Conservation (phyloP, 2,113 vertebrate genomes). For the human (Homo sapiens) region DNA sequence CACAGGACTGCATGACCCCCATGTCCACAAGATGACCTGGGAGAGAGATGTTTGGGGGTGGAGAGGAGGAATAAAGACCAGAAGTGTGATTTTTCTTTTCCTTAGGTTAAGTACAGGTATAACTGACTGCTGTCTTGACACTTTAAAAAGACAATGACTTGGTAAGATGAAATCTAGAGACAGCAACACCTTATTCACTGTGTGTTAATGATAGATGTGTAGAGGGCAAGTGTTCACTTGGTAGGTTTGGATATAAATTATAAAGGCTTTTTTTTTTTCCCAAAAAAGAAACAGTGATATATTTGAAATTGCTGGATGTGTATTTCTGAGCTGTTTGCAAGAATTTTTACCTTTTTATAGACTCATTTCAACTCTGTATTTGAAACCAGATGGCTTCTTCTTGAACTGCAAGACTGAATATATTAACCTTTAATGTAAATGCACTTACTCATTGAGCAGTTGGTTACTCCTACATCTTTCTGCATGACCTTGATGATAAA, state of each 20-base stretch:
- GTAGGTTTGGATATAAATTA: constrained; percentile 40
- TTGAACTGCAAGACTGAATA: constrained; percentile 69
- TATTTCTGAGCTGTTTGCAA: constrained; percentile 64
- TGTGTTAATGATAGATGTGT: constrained; percentile 21
- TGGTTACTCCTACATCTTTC: constrained; percentile 65
- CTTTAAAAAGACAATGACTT: background rate
- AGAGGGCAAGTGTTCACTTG: constrained; percentile 52
- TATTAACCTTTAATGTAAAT: constrained; percentile 76
- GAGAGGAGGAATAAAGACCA: background rate
- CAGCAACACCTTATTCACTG: constrained; percentile 27
- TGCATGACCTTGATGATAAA: constrained; percentile 69
- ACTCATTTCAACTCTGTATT: constrained; percentile 65
- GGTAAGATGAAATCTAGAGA: constrained; percentile 33
- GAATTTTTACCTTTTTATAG: constrained; percentile 69
- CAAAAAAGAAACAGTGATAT: constrained; percentile 3
- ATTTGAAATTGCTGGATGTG: constrained; percentile 56
- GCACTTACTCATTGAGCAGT: constrained; percentile 43
- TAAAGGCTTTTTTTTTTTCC: background rate
- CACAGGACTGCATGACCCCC: background rate
- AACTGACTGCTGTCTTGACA: background rate
- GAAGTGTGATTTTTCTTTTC: background rate
- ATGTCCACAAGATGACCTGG: background rate
- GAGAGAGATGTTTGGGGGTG: background rate
- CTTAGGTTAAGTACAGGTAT: background rate
- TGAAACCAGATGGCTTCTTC: constrained; percentile 71